Conservation (phyloP, 1,140 invertebrate genomes). For the Orchesella cincta region DNA sequence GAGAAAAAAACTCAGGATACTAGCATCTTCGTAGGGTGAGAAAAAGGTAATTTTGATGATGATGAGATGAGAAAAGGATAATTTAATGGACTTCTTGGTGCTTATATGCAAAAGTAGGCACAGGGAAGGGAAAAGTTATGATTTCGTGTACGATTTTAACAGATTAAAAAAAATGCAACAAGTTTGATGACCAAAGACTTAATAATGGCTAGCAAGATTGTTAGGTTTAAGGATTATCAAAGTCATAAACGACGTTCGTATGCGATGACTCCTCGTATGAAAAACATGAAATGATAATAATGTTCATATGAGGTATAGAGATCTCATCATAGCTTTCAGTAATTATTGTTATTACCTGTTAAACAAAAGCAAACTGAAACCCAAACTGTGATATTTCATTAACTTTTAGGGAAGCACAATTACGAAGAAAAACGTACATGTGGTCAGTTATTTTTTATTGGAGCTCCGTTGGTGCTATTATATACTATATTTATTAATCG, state of each 20-base stretch:
- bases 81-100: conserved; percentile 29
- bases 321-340: conserved; percentile 24
- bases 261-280: not conserved
- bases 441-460: conserved; percentile 27
- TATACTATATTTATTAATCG: conserved; percentile 9
- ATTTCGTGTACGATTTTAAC: not conserved
- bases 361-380: not conserved
- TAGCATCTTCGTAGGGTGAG: not conserved
- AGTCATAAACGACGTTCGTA: too few species aligned
- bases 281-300: not conserved
- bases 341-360: not conserved
- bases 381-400: conserved; percentile 20
- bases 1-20: not conserved
- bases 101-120: not conserved
- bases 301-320: not conserved
- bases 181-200: conserved; percentile 1
- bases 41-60: not conserved
- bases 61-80: not conserved
- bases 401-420: not conserved
- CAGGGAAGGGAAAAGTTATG: conserved; percentile 10
- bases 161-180: not conserved
- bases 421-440: not conserved
- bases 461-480: conserved; percentile 22
- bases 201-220: not conserved
- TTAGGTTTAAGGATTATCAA: conserved; percentile 1